Evolutionary conservation across 2,113 vertebrate genomes (phyloP).

Genomic region (Dryoscopus gambensis): DNA sequence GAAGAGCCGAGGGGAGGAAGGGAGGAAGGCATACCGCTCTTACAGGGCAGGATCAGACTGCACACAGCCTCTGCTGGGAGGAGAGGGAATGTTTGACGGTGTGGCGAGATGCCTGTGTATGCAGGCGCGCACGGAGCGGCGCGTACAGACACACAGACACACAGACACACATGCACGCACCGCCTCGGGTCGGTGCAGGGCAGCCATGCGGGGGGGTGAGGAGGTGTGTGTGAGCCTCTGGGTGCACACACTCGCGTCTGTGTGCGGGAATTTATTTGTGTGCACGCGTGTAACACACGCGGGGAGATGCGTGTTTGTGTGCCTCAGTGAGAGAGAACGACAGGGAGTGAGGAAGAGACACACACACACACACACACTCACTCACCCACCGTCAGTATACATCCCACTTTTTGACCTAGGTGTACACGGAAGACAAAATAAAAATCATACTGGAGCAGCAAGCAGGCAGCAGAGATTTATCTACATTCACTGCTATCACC

Average conservation of each 20-base stretch:
- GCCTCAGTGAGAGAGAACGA: not conserved
- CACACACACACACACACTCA: not conserved
- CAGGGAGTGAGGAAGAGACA: not conserved
- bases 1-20: constrained; percentile 28
- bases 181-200: not conserved
- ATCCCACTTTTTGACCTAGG: constrained; percentile 75
- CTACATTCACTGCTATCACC: constrained; percentile 85
- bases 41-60: constrained; percentile 42
- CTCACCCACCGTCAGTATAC: constrained; percentile 3
- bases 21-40: constrained; percentile 38
- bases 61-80: constrained; percentile 72
- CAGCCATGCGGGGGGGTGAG: not conserved
- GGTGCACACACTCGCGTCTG: not conserved
- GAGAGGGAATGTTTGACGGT: constrained; percentile 56
- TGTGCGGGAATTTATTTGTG: not conserved
- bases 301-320: not conserved
- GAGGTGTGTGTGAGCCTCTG: not conserved
- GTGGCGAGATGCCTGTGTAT: constrained; percentile 45
- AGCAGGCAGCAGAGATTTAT: constrained; percentile 83
- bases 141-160: constrained; percentile 42
- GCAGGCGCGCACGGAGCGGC: constrained; percentile 4
- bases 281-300: not conserved
- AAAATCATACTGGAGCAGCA: constrained; percentile 78
- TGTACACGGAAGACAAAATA: constrained; percentile 75
- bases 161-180: not conserved